These are phyloP conservation scores for Isaurus tuberculatus DNA, from an alignment of 92 coral and sea anemone genomes.

Conservation along the genomic window DNA sequence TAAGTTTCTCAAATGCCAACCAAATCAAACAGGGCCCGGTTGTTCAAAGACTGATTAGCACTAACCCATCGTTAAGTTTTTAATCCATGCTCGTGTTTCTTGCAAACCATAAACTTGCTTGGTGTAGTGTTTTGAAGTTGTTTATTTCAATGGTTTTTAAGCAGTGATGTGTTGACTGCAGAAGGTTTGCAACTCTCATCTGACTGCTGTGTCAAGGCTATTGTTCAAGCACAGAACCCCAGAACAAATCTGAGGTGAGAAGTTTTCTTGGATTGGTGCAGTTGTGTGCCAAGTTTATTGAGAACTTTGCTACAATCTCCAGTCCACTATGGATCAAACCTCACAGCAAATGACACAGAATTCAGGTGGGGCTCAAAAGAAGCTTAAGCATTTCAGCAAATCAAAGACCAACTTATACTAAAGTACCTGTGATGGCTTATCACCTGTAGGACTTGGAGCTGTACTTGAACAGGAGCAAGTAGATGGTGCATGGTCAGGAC, in stretches of 20 bases:
- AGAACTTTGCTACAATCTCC: constrained; percentile 33
- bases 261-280: constrained; percentile 49
- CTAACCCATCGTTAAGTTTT: no score
- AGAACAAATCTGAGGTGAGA: constrained; percentile 52
- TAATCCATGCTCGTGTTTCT: no score
- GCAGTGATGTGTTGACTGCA: constrained; percentile 10
- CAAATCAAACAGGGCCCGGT: no score
- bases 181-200: constrained; percentile 25
- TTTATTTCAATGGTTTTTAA: no score
- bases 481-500: no score
- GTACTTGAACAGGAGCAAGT: no score
- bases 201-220: not conserved
- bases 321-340: constrained; percentile 47
- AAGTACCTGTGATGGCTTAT: constrained; percentile 71
- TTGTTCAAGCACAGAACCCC: constrained; percentile 45
- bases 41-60: no score
- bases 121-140: no score
- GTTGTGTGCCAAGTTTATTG: constrained; percentile 48
- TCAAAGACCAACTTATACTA: constrained; percentile 20
- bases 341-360: constrained; percentile 27
- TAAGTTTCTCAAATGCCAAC: no score
- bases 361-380: constrained; percentile 45
- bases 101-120: no score
- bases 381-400: not conserved
- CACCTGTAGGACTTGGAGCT: no score